Percentiles rank a stretch among this genome's conserved stretches.
These are phyloP conservation scores for Mionectes olivaceus DNA, from an alignment of 2,797 vertebrate species.

Conservation along the genomic window DNA sequence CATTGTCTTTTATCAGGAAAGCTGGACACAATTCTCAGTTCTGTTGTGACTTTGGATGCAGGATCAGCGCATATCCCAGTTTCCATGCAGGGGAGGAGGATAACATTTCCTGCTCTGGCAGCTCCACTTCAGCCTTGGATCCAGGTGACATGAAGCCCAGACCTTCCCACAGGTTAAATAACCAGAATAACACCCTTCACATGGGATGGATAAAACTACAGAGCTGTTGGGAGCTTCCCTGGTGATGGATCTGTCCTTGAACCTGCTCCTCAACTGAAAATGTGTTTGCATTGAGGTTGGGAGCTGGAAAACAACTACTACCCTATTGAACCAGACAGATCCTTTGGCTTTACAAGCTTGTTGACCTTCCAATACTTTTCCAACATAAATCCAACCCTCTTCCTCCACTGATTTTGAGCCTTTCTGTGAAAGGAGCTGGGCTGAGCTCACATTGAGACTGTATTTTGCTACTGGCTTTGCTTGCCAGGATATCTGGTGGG, in stretches of 20 bases:
- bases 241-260: neutral
- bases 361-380: neutral
- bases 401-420: neutral
- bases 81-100: conserved; percentile 1
- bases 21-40: neutral
- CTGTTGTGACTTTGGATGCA: accelerated
- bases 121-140: neutral
- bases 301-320: neutral
- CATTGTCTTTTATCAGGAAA: accelerated
- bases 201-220: neutral
- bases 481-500: neutral
- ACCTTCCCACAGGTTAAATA: neutral
- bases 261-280: neutral
- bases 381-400: neutral
- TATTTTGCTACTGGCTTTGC: neutral
- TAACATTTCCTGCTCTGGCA: neutral
- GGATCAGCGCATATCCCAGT: neutral
- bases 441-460: neutral
- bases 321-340: neutral
- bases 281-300: neutral
- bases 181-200: neutral
- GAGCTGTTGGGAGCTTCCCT: neutral
- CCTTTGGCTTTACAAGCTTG: neutral
- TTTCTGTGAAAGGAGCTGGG: neutral
- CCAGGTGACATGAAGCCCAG: neutral